Base-by-base conservation (phyloP, 2,113 vertebrate species). In the Microtus richardsoni region DNA sequence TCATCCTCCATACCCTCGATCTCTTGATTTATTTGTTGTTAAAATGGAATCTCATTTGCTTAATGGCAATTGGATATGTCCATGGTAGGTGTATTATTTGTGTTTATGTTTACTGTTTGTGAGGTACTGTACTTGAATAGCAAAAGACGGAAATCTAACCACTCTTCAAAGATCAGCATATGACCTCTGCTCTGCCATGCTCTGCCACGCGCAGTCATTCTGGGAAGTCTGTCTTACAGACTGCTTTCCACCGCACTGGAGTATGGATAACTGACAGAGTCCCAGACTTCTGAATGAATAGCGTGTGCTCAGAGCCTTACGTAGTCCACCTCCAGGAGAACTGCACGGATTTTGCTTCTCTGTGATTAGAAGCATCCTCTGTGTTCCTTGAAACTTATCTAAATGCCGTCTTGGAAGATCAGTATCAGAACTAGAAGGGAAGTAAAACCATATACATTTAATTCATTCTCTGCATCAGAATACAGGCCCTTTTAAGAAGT, bases 341-440 rank as follows among this genome's bases (percentile, higher is more conserved):
- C 39, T 41, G 41, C 30, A 8, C 2, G 64, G 82, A 60, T 77
- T 78, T 68, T 83, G 60, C 64, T 78, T 87, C 85, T 71, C 39
- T 75, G 70, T 73, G 11, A 93, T 49, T 33, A 82, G 62, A 89
- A 71, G 49, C 14, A 79, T 91, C 58, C 66, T 77, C n/a, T 28
- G 24, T 83, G 47, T 93, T 74, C 30, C 22, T 39, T 84, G 47
- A 64, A 54, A 52, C 30, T 30, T 39, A 77, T 87, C 4, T 71
- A 94, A 83, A 91, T 73, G 47, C 79, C 60, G 58, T 75, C 60
- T 92, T 93, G 70, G n/a, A 93, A 96, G 91, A 58, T 95, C 33
- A 74, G 12, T 41, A 94, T 33, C 41, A 44, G 19, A 62, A 68
- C 73, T 78, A 5, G 33, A 75, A 93, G 47, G 91, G 91, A 41